A percentile compares a stretch with the other conserved stretches of the same genome.
Conservation (phyloP, 2,797 vertebrate genomes). For the Paratrypauchen microcephalus region DNA sequence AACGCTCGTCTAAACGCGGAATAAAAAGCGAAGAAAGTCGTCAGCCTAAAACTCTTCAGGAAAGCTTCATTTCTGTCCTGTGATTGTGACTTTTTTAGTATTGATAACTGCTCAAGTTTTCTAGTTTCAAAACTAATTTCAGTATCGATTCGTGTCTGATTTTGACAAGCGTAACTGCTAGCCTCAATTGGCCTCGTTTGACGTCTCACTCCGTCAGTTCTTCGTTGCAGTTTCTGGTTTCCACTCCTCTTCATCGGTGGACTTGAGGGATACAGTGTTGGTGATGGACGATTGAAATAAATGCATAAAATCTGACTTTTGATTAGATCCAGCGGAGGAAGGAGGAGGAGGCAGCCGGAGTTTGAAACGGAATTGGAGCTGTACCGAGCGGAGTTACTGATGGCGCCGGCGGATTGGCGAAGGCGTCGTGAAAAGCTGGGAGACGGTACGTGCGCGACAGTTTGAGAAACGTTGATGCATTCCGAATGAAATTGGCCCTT, state of each 20-base stretch:
- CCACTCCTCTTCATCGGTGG: neutral
- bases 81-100: too few species aligned
- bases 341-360: conserved; percentile 45
- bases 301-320: conserved; percentile 28
- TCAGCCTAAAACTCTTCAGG: too few species aligned
- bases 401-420: conserved; percentile 48
- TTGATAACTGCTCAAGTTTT: too few species aligned
- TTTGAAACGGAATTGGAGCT: conserved; percentile 61
- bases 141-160: too few species aligned
- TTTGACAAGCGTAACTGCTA: too few species aligned
- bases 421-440: conserved; percentile 57
- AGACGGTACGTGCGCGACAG: conserved; percentile 59
- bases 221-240: too few species aligned
- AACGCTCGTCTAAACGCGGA: too few species aligned
- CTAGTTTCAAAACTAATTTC: too few species aligned
- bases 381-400: conserved; percentile 58
- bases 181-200: too few species aligned
- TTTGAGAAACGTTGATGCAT: conserved; percentile 78
- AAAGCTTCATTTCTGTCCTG: too few species aligned
- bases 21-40: too few species aligned
- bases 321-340: conserved; percentile 40
- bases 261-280: conserved; percentile 15
- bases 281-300: conserved; percentile 3
- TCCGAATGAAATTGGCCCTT: conserved; percentile 82
- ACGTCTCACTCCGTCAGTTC: too few species aligned